Conservation (phyloP, 1,140 invertebrate genomes). For the Yoshiicerus persimilis region DNA sequence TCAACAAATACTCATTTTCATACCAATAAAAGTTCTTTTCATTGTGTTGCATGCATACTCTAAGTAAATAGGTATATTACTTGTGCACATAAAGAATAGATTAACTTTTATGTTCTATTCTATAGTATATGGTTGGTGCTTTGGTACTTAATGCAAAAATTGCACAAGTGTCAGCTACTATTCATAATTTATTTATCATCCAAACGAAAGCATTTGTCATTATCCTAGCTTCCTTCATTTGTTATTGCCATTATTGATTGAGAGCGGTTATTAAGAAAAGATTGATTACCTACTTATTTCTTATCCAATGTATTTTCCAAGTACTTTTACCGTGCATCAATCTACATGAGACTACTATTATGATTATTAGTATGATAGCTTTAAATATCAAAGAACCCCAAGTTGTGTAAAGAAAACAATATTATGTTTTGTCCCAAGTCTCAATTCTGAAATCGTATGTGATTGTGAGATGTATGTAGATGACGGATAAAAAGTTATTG, state of each 20-base stretch:
- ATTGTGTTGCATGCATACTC: neutral
- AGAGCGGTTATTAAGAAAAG: neutral
- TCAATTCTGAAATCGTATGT: no score
- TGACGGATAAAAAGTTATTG: neutral
- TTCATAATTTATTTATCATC: neutral
- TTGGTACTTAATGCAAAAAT: neutral
- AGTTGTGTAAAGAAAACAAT: neutral
- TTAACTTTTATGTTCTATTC: no score
- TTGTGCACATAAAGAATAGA: no score
- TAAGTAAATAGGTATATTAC: neutral
- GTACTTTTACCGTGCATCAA: neutral
- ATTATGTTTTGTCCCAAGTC: neutral
- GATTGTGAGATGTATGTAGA: no score
- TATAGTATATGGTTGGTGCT: no score
- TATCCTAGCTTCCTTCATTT: neutral
- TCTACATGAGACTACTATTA: no score
- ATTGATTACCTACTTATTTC: neutral
- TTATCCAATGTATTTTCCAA: neutral
- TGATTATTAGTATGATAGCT: no score
- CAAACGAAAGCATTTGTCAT: neutral
- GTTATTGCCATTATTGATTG: neutral
- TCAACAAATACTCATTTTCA: no score
- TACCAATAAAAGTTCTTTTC: neutral
- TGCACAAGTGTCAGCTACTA: neutral
- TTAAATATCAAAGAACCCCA: neutral